A percentile compares a stretch with the other conserved stretches of the same genome.
Conservation (phyloP, 2,113 vertebrate genomes). For the Antechinus stuartii region DNA sequence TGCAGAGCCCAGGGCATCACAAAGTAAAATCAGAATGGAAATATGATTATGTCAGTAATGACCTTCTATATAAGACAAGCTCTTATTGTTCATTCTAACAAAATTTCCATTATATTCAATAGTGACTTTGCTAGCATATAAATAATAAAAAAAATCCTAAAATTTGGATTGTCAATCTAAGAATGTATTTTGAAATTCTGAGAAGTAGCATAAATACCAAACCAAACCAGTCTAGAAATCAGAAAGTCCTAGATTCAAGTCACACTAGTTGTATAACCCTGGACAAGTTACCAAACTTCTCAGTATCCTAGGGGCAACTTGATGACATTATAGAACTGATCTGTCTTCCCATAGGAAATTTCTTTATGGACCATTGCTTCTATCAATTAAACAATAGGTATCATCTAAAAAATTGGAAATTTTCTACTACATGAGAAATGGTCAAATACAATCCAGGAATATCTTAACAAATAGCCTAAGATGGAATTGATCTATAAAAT, state of each 20-base stretch:
- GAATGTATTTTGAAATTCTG: not conserved
- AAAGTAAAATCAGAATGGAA: not conserved
- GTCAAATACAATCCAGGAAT: not conserved
- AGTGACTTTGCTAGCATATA: not conserved
- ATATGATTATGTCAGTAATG: not conserved
- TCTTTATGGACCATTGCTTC: not conserved
- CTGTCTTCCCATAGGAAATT: not conserved
- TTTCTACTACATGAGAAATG: not conserved
- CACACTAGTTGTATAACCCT: not conserved
- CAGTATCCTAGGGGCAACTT: not conserved
- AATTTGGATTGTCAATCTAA: not conserved
- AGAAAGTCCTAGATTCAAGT: not conserved
- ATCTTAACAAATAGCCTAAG: not conserved
- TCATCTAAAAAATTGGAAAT: not conserved
- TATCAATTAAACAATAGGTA: not conserved
- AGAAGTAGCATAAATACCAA: not conserved
- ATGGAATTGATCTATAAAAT: conserved; percentile 45
- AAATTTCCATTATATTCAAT: not conserved
- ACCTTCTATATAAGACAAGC: not conserved
- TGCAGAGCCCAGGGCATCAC: not conserved
- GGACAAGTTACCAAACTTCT: not conserved
- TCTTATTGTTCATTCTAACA: not conserved
- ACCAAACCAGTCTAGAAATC: not conserved
- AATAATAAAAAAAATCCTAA: not conserved
- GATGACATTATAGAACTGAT: not conserved